Evolutionary conservation across 2,797 vertebrate genomes (phyloP), one percentile per base, ranked within the genome.

Genomic region (Pangasius krempfi): DNA sequence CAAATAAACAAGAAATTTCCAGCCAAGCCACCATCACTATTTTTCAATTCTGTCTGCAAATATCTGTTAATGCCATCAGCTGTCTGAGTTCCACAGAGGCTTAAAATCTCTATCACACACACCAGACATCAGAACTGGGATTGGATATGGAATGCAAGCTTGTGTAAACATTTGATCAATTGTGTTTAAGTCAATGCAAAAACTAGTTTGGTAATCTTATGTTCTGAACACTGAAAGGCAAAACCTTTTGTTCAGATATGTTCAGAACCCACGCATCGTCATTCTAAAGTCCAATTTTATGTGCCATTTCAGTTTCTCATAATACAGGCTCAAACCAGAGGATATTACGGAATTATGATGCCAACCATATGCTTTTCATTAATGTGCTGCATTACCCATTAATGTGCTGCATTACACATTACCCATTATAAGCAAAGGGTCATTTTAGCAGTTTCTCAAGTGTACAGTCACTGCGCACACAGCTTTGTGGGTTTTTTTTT

Each of bases 111-210:
- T 13, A 66, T 80, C 82, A 84, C 44, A 87, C 50, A 62, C 66
- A 78, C 30, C 37, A 87, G 66, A 66, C 58, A 56, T 52, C 72
- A 40, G 50, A 75, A 72, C 58, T 40, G 33, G 73, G 40, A 68
- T 44, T 87, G 40, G 44, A 64, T 60, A 62, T 40, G 56, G 22
- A 87, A 85, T 86, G 85, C 40, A 84, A 40, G 52, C 20, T 78
- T 84, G n/a, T 70, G 79, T 87, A 90, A 84, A 90, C 78, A 73
- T 88, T 88, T 85, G 73, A 68, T 70, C 20, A 40, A 60, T 33
- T 47, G 60, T 58, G 73, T 52, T 85, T 44, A 78, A 44, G 50
- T 25, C 60, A 70, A 60, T 56, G 54, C 3, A 40, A 25, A 58
- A 27, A 79, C 2, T 18, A 54, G 25, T 78, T 30, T 20, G 27